Percentiles rank a stretch among this genome's conserved stretches.
Conservation (phyloP, 2,113 vertebrate species). For the Todiramphus chloris region DNA sequence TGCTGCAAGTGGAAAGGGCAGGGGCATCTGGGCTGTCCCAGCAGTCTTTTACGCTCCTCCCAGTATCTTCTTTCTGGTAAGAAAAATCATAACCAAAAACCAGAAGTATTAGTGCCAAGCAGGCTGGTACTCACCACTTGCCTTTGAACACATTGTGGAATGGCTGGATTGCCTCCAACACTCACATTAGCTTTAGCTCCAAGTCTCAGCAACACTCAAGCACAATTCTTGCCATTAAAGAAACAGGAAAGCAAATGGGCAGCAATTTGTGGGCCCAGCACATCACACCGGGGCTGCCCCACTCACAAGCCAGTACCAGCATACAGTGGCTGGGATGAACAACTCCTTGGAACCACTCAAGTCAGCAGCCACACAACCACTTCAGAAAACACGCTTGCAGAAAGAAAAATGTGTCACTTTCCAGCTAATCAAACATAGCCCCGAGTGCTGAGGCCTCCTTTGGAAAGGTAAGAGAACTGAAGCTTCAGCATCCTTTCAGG, state of each 20-base stretch:
- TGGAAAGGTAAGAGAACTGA: background rate
- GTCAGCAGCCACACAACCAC: background rate
- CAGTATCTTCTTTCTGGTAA: slow-evolving; percentile 85
- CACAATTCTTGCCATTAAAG: background rate
- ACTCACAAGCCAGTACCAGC: background rate
- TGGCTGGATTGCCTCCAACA: slow-evolving; percentile 11
- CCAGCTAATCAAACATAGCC: background rate
- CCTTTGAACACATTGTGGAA: background rate
- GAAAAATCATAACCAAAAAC: background rate
- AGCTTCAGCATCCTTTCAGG: background rate
- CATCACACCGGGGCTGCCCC: background rate
- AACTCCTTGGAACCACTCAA: background rate
- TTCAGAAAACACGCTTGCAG: background rate
- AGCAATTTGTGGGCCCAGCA: background rate
- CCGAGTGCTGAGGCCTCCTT: background rate
- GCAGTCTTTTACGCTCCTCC: slow-evolving; percentile 80
- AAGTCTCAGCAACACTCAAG: slow-evolving; percentile 2
- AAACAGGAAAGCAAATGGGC: background rate
- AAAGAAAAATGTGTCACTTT: background rate
- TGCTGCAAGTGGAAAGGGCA: slow-evolving; percentile 93
- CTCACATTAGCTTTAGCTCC: background rate
- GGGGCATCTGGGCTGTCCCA: slow-evolving; percentile 83
- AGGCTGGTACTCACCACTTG: background rate
- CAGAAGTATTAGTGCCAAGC: background rate
- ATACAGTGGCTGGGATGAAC: background rate